phyloP scores from a whole-genome alignment of 2,113 vertebrate genomes.

The Grantiella picta region DNA sequence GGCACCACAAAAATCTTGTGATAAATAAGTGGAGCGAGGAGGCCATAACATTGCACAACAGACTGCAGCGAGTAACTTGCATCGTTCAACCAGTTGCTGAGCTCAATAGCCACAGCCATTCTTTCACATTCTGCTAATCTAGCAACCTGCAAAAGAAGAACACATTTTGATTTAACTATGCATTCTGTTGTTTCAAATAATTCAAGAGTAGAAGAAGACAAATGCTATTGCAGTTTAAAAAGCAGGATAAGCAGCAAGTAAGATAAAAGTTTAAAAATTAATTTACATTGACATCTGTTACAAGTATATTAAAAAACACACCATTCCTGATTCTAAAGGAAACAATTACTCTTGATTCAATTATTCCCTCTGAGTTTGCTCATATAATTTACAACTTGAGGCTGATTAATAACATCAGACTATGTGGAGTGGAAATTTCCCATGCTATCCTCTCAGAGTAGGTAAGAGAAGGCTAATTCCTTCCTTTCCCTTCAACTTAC shows the following conservation, averaged over 20 bases:
- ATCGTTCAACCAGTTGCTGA: slow-evolving; percentile 84
- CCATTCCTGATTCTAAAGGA: not conserved
- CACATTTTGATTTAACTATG: not conserved
- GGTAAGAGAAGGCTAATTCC: not conserved
- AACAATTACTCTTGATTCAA: not conserved
- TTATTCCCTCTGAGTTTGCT: not conserved
- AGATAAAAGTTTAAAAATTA: not conserved
- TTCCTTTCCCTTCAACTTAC: not conserved
- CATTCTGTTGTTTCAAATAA: not conserved
- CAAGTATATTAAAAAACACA: not conserved
- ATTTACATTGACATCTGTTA: not conserved
- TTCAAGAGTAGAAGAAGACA: not conserved
- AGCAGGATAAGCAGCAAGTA: not conserved
- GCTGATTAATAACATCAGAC: not conserved
- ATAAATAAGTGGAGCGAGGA: slow-evolving; percentile 89
- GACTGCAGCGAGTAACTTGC: slow-evolving; percentile 79
- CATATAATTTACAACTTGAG: not conserved
- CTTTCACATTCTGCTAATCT: slow-evolving; percentile 87
- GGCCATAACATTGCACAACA: slow-evolving; percentile 85
- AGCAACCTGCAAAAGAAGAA: slow-evolving; percentile 74
- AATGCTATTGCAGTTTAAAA: not conserved
- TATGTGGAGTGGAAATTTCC: not conserved
- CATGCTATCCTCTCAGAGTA: not conserved
- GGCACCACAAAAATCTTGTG: slow-evolving; percentile 81
- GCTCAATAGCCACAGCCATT: slow-evolving; percentile 83